Conservation (phyloP, 2,888 invertebrate genomes). For the Carpatolechia fugitivella region DNA sequence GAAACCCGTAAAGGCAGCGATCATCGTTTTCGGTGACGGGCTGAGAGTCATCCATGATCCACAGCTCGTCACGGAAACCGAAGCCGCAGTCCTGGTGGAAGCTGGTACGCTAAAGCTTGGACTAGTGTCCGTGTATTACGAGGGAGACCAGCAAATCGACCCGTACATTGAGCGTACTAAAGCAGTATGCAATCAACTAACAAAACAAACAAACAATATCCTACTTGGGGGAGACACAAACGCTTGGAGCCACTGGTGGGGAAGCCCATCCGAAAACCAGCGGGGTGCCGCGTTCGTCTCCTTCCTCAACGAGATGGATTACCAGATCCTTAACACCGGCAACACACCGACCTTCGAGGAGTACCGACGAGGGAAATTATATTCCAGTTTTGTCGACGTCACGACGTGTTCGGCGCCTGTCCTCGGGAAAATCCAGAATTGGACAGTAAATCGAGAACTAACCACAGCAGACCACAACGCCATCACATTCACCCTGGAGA, state of each 20-base stretch:
- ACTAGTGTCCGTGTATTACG: not conserved
- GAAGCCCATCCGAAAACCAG: conserved; percentile 14
- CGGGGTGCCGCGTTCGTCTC: conserved; percentile 19
- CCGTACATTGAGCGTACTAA: not conserved
- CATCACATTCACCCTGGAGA: too few species aligned
- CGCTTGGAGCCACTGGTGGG: conserved; percentile 22
- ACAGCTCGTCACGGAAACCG: not conserved
- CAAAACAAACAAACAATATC: not conserved
- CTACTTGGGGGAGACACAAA: not conserved
- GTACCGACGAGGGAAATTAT: too few species aligned
- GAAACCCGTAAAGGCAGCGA: conserved; percentile 16
- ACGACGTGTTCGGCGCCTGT: not conserved
- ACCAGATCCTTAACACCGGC: conserved; percentile 14
- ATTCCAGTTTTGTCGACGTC: too few species aligned
- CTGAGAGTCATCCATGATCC: not conserved
- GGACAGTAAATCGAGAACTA: conserved; percentile 16
- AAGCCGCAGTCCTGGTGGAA: not conserved
- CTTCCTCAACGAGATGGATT: conserved; percentile 4
- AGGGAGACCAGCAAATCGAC: not conserved
- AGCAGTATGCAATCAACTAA: not conserved
- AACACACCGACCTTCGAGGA: conserved; percentile 16
- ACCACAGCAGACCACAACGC: conserved; percentile 20
- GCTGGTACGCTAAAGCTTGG: not conserved
- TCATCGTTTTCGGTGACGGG: not conserved
- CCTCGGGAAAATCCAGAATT: conserved; percentile 13